Evolutionary conservation across 2,888 invertebrate genomes (phyloP).

Genomic region (Adelognathus sp.): DNA sequence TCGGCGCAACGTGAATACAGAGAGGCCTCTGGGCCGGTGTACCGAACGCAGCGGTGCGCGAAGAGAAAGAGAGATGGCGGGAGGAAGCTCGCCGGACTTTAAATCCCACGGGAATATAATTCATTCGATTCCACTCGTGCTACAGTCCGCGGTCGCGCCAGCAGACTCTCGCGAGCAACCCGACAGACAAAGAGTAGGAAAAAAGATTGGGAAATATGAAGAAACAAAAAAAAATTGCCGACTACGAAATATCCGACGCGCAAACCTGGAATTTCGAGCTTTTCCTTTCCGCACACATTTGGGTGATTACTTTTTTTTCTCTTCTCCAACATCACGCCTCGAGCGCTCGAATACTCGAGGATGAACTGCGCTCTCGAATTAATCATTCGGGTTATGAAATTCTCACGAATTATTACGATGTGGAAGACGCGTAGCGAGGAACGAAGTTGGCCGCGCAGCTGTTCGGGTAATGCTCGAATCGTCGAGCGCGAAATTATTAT

Average conservation of each 20-base stretch:
- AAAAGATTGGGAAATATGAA: slow-evolving; percentile 35
- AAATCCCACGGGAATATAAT: slow-evolving; percentile 61
- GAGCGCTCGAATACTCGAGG: neutral
- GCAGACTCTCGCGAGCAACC: slow-evolving; percentile 27
- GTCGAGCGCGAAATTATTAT: slow-evolving; percentile 50
- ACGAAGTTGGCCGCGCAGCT: neutral
- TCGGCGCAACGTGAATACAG: slow-evolving; percentile 47
- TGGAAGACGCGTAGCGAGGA: neutral
- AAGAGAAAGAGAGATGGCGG: slow-evolving; percentile 3
- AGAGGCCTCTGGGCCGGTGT: slow-evolving; percentile 4
- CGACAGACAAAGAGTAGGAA: slow-evolving; percentile 20
- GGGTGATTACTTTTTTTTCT: neutral
- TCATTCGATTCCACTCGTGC: slow-evolving; percentile 54
- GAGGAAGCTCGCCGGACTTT: slow-evolving; percentile 47
- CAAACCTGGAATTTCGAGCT: slow-evolving; percentile 32
- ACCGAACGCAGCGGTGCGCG: slow-evolving; percentile 16
- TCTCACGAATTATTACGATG: neutral
- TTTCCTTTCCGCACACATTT: neutral
- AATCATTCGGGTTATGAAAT: neutral
- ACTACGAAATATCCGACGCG: slow-evolving; percentile 46
- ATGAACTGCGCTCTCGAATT: neutral
- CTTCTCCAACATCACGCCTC: neutral
- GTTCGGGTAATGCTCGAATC: neutral
- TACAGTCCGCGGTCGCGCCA: slow-evolving; percentile 50
- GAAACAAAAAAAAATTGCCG: slow-evolving; percentile 38